Percentiles rank a stretch among this genome's conserved stretches.
Evolutionary conservation across 2,888 invertebrate species (phyloP).

Genomic region (Cyrtodaria siliqua): DNA sequence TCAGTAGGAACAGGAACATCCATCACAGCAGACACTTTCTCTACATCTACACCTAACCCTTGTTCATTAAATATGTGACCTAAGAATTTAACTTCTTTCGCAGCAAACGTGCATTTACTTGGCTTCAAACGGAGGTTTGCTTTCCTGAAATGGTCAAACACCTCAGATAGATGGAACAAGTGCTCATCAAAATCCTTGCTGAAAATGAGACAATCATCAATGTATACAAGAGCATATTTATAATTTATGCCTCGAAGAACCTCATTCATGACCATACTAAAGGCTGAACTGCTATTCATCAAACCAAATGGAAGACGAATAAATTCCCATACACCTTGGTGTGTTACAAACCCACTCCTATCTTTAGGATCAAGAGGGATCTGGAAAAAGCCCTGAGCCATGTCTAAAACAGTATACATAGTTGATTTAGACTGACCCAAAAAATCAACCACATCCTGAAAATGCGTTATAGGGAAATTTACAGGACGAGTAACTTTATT

Average conservation of each 20-base stretch:
- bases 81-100: conserved; percentile 47
- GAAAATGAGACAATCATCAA: conserved; percentile 60
- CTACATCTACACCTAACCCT: conserved; percentile 49
- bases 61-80: conserved; percentile 58
- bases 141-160: conserved; percentile 50
- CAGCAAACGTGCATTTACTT: conserved; percentile 45
- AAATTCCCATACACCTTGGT: conserved; percentile 53
- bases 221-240: conserved; percentile 45
- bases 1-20: conserved; percentile 43
- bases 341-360: conserved; percentile 56
- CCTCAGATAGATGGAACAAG: conserved; percentile 43
- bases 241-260: conserved; percentile 59
- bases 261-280: conserved; percentile 55
- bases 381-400: conserved; percentile 47
- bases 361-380: conserved; percentile 50
- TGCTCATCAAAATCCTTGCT: conserved; percentile 56
- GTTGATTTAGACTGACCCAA: too few relatives aligned
- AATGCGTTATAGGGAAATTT: too few relatives aligned
- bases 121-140: conserved; percentile 61
- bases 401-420: conserved; percentile 11
- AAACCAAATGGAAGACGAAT: conserved; percentile 63
- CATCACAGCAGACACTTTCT: conserved; percentile 35
- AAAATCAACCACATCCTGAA: too few relatives aligned
- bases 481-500: too few relatives aligned
- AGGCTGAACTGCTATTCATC: conserved; percentile 47